phyloP scores from a whole-genome alignment of 30 jellyfish, hydroid and myxozoan species.

The Turritopsis dohrnii region DNA sequence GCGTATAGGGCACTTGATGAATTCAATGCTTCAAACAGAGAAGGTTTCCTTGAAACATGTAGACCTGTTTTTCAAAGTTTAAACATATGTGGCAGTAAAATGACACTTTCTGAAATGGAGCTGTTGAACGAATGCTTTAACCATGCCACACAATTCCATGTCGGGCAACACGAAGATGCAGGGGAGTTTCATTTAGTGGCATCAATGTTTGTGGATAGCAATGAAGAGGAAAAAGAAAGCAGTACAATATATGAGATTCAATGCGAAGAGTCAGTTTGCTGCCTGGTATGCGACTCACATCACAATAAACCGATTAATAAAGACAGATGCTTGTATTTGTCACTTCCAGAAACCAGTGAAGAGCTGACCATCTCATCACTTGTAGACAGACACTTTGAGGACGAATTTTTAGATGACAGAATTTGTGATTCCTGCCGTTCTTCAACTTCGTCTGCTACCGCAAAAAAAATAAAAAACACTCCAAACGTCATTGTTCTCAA shows the following conservation, averaged over 20 bases:
- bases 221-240: slow-evolving; percentile 5
- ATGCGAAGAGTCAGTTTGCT: slow-evolving; percentile 15
- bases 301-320: neutral
- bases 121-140: slow-evolving; percentile 3
- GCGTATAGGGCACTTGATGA: slow-evolving; percentile 10
- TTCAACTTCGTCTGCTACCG: no score
- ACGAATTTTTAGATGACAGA: no score
- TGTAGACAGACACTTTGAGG: no score
- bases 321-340: no score
- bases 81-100: neutral
- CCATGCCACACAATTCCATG: neutral
- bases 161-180: slow-evolving; percentile 16
- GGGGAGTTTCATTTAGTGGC: slow-evolving; percentile 11
- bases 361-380: no score
- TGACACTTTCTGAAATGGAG: neutral
- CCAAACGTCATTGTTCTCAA: no score
- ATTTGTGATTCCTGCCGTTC: no score
- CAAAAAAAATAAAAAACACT: no score
- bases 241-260: neutral
- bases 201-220: slow-evolving; percentile 6
- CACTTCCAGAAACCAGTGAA: no score
- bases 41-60: neutral
- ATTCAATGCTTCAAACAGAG: neutral
- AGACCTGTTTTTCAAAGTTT: neutral
- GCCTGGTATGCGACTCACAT: slow-evolving; percentile 5